These are phyloP conservation scores for Lomographa bimaculata DNA, from an alignment of 2,888 invertebrate species.

Conservation along the genomic window DNA sequence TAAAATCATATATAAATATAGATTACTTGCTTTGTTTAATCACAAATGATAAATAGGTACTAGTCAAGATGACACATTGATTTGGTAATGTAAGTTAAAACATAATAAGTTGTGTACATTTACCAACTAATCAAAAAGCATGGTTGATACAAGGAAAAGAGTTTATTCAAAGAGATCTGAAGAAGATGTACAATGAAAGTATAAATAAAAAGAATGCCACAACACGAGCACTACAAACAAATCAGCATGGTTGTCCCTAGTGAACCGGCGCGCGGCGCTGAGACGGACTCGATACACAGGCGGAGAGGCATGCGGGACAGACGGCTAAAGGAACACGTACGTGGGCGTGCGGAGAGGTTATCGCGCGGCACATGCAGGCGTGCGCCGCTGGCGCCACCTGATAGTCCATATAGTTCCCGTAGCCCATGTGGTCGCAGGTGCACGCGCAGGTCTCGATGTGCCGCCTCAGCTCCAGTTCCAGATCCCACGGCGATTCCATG, in stretches of 20 bases:
- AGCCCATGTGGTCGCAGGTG: conserved; percentile 96
- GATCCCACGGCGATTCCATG: conserved; percentile 84
- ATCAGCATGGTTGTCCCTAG: conserved; percentile 55
- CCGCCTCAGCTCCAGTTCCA: conserved; percentile 93
- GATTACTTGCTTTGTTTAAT: no score
- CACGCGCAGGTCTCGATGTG: conserved; percentile 95
- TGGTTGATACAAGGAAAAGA: no score
- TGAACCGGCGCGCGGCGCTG: conserved; percentile 37
- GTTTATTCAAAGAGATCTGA: no score
- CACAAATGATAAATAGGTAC: no score
- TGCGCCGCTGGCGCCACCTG: conserved; percentile 86
- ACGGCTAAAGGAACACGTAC: conserved; percentile 53
- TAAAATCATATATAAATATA: no score
- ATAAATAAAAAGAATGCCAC: conserved; percentile 12
- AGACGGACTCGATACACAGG: no score
- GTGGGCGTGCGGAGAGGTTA: conserved; percentile 81
- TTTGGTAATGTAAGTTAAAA: no score
- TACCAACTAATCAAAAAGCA: no score
- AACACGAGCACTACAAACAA: conserved; percentile 46
- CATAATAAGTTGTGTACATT: no score
- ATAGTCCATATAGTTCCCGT: conserved; percentile 96
- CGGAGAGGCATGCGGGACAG: conserved; percentile 56
- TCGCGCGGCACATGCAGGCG: conserved; percentile 78
- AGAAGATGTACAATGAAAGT: no score
- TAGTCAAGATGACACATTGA: no score